A percentile compares a stretch with the other conserved stretches of the same genome.
These are phyloP conservation scores for Ostrea edulis DNA, from an alignment of 1,140 invertebrate species.

Conservation along the genomic window DNA sequence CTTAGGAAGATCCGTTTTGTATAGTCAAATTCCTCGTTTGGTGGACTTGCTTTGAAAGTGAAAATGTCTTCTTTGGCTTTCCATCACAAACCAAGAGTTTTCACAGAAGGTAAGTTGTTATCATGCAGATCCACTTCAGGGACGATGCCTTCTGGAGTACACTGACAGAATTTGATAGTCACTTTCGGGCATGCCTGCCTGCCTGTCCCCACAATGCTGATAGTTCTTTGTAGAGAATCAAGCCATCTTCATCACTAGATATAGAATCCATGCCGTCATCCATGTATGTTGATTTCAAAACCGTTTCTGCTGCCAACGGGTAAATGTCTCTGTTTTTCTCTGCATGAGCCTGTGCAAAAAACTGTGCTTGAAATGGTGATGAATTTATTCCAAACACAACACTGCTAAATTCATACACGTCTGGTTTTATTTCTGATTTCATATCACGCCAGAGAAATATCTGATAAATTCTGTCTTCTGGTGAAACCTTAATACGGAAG, in stretches of 20 bases:
- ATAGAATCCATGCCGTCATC: slow-evolving; percentile 56
- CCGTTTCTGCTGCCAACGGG: slow-evolving; percentile 48
- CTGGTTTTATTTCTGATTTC: not conserved
- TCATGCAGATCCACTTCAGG: slow-evolving; percentile 47
- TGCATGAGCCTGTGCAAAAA: slow-evolving; percentile 38
- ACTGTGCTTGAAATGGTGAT: too few relatives aligned
- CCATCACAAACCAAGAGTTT: slow-evolving; percentile 57
- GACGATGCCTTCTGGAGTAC: slow-evolving; percentile 45
- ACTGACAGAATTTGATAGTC: slow-evolving; percentile 52
- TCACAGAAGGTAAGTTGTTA: slow-evolving; percentile 49
- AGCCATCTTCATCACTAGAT: slow-evolving; percentile 38
- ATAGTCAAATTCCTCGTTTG: not conserved
- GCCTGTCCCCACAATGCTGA: slow-evolving; percentile 50
- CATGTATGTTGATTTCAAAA: slow-evolving; percentile 56
- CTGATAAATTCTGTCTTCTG: slow-evolving; percentile 42
- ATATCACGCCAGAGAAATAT: slow-evolving; percentile 54
- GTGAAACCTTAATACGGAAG: slow-evolving; percentile 39
- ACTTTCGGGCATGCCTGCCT: slow-evolving; percentile 51
- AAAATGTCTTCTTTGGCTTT: slow-evolving; percentile 53
- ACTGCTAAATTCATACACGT: slow-evolving; percentile 41
- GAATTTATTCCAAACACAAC: too few relatives aligned
- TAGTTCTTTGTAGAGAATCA: slow-evolving; percentile 45
- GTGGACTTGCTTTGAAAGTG: slow-evolving; percentile 41
- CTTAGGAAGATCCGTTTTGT: slow-evolving; percentile 49
- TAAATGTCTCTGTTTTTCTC: slow-evolving; percentile 13